Conservation (phyloP, 2,113 vertebrate species). For the Sander lucioperca region DNA sequence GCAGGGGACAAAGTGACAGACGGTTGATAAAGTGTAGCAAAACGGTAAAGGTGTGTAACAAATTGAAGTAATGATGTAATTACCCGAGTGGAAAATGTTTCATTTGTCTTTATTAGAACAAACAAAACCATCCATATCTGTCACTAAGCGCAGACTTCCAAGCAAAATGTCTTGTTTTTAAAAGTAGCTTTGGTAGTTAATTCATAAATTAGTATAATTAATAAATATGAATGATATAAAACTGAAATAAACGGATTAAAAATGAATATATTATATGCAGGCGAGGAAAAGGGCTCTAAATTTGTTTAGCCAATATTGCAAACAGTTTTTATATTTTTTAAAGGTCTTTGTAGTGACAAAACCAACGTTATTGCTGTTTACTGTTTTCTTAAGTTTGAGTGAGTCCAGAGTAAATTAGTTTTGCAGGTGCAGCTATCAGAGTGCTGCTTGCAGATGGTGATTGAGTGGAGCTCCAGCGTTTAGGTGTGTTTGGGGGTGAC, state of each 20-base stretch:
- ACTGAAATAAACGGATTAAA: background rate
- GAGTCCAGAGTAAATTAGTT: background rate
- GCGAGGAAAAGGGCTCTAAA: background rate
- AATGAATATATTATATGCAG: background rate
- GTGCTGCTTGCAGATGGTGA: conserved; percentile 15
- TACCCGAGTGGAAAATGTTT: conserved; percentile 1
- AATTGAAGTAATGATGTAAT: conserved; percentile 1
- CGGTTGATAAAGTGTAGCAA: background rate
- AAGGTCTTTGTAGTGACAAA: background rate
- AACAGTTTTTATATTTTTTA: background rate
- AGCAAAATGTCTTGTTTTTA: background rate
- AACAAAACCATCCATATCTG: background rate
- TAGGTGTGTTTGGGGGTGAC: background rate
- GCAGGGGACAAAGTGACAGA: background rate
- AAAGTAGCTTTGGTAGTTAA: background rate
- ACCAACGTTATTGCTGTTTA: too few relatives aligned
- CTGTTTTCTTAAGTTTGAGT: background rate
- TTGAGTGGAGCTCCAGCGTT: background rate
- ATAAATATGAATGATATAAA: background rate
- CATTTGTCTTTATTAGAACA: background rate
- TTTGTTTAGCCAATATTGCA: background rate
- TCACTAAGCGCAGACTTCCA: background rate
- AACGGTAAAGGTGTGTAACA: background rate
- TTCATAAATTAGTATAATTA: background rate
- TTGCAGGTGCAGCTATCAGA: background rate